A percentile compares a stretch with the other conserved stretches of the same genome.
These are phyloP conservation scores for Tachina lurida DNA, from an alignment of 2,888 invertebrate species.

Conservation along the genomic window DNA sequence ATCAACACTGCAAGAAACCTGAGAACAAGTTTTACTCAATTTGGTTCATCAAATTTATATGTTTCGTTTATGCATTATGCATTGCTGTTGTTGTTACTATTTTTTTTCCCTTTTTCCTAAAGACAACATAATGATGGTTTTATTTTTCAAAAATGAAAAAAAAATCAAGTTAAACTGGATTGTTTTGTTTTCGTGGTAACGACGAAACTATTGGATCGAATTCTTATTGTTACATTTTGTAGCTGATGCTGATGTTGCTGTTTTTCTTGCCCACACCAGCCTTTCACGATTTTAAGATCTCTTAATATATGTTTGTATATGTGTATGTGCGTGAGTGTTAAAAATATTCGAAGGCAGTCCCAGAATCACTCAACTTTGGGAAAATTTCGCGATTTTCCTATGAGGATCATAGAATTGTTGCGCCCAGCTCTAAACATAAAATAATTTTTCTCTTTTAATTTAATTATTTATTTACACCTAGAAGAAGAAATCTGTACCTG, in stretches of 20 bases:
- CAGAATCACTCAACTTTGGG: no score
- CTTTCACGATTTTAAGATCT: background rate
- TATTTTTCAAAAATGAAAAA: slow-evolving; percentile 8
- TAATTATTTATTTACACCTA: no score
- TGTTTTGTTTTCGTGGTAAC: slow-evolving; percentile 42
- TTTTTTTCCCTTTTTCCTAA: slow-evolving; percentile 1
- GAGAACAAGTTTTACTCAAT: slow-evolving; percentile 60
- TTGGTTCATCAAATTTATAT: slow-evolving; percentile 48
- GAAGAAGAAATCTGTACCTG: no score
- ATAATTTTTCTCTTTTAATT: no score
- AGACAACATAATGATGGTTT: slow-evolving; percentile 52
- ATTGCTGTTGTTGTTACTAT: slow-evolving; percentile 7
- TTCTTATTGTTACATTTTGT: slow-evolving; percentile 27
- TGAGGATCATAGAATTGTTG: no score
- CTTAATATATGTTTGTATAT: background rate
- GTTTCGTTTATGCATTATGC: slow-evolving; percentile 29
- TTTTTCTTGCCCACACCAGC: slow-evolving; percentile 27
- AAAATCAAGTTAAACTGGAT: slow-evolving; percentile 63
- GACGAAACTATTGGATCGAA: slow-evolving; percentile 29
- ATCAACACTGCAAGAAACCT: slow-evolving; percentile 47
- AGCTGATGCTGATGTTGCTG: slow-evolving; percentile 15
- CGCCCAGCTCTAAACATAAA: no score
- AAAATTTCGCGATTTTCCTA: no score
- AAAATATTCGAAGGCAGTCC: background rate
- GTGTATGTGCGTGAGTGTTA: background rate